Evolutionary conservation across 1,140 invertebrate genomes (phyloP), one percentile per base, ranked within the genome.

Genomic region (Berghia stephanieae): DNA sequence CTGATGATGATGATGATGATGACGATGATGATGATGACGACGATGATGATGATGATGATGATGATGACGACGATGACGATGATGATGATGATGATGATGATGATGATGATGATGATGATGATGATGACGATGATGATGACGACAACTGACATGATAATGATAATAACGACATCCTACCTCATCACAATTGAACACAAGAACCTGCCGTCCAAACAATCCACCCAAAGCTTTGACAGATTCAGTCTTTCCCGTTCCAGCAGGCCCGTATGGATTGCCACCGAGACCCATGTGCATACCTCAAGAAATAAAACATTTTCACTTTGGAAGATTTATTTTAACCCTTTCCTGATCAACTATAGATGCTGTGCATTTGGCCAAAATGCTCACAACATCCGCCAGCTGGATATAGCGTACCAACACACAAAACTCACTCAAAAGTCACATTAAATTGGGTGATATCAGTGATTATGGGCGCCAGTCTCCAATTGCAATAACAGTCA

Each of bases 191-290:
- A 99, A 99, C 18, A 99, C 96, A 31, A 99, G 90, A 6, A 99
- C 97, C 80, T 98, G 93, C 73, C 97, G 91, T 0, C 97, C 98
- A 81, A 99, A 91, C 76, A 98, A 91, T 16, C 93, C 92, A 21
- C 96, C 97, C 0, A 99, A 89, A 21, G 97, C 96, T 91, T 99
- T 99, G 0, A 99, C 96, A 46, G 96, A 97, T 89, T 99, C 97
- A 6, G 97, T 99, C 91, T 99, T 99, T 0, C 97, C 98, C 0
- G 97, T 99, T 75, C 97, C 97, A 79, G 97, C 96, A 24, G 97
- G 96, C n/a, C 98, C 98, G 86, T 98, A 99, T 0, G 98, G 98
- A 91, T 99, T 99, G 16, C 98, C 98, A 75, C 98, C 97, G 66
- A 99, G 91, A 5, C 98, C 98, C 89, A 99, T 93, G 85, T 95